These are phyloP conservation scores for Ctenoplectra terminalis DNA, from an alignment of 1,140 invertebrate genomes.

Conservation along the genomic window DNA sequence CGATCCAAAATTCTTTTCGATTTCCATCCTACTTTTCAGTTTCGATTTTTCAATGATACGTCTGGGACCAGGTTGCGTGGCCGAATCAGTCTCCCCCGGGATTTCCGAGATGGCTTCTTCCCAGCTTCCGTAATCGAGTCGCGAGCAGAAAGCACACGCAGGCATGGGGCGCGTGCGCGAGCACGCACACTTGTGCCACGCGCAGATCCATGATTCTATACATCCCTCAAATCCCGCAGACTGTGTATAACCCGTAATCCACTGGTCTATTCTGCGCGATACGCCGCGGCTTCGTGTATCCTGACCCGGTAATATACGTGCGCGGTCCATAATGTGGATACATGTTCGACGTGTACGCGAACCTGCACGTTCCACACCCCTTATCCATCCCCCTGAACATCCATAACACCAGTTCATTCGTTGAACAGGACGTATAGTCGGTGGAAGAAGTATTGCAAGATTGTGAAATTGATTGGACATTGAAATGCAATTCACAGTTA, in stretches of 20 bases:
- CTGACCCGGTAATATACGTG: constrained; percentile 66
- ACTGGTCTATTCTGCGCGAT: constrained; percentile 65
- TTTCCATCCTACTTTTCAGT: not conserved
- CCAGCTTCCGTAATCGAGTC: constrained; percentile 68
- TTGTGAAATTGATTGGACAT: not conserved
- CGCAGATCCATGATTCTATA: constrained; percentile 44
- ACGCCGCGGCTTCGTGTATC: constrained; percentile 66
- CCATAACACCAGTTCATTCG: not conserved
- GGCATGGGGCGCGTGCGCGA: constrained; percentile 22
- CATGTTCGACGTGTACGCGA: constrained; percentile 29
- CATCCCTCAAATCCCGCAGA: constrained; percentile 66
- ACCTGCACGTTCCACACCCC: not conserved
- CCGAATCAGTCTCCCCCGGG: constrained; percentile 65
- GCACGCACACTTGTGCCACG: constrained; percentile 3
- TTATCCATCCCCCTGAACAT: not conserved
- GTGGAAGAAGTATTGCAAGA: too few relatives aligned
- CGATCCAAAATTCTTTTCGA: not conserved
- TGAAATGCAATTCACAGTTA: not conserved
- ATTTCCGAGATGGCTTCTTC: constrained; percentile 72
- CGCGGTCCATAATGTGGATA: constrained; percentile 60
- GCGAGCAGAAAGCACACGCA: constrained; percentile 5
- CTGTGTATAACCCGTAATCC: constrained; percentile 72
- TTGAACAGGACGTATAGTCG: not conserved
- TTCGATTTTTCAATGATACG: constrained; percentile 27
- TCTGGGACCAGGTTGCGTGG: not conserved